Evolutionary conservation across 2,113 vertebrate species (phyloP).

Genomic region (Edolisoma coerulescens): DNA sequence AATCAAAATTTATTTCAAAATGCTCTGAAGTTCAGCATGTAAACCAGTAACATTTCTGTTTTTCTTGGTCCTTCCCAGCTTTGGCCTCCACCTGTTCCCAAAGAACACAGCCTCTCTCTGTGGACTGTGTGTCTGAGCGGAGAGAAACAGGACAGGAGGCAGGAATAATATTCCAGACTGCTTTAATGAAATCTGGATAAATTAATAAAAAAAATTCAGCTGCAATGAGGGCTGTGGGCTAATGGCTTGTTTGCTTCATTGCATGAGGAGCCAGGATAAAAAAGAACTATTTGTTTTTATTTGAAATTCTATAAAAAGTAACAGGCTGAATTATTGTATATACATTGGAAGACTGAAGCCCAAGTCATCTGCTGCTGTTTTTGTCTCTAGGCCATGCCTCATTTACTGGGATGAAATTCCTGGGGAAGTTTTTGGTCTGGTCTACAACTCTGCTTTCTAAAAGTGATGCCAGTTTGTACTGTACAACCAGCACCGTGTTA

Average conservation of each 20-base stretch:
- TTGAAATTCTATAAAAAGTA: conserved; percentile 42
- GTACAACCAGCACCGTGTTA: neutral
- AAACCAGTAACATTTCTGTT: conserved; percentile 42
- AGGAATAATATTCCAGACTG: neutral
- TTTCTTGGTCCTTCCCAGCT: conserved; percentile 28
- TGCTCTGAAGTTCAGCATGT: neutral
- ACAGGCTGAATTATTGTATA: conserved; percentile 33
- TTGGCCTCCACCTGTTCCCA: conserved; percentile 14
- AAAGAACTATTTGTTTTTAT: conserved; percentile 33
- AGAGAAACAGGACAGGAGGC: neutral
- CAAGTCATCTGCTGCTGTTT: conserved; percentile 49
- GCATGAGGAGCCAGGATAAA: conserved; percentile 1
- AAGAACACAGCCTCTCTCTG: neutral
- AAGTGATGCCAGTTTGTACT: neutral
- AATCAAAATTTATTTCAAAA: conserved; percentile 11
- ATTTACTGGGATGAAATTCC: conserved; percentile 48
- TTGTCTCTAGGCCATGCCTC: conserved; percentile 54
- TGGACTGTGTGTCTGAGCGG: neutral
- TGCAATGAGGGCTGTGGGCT: neutral
- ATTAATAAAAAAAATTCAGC: conserved; percentile 1
- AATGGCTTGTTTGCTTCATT: conserved; percentile 12
- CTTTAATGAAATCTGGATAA: conserved; percentile 44
- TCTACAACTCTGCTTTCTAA: neutral
- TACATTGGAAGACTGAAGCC: conserved; percentile 9
- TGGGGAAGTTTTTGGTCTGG: conserved; percentile 41